phyloP scores from a whole-genome alignment of 2,113 vertebrate genomes.

The Connochaetes taurinus region DNA sequence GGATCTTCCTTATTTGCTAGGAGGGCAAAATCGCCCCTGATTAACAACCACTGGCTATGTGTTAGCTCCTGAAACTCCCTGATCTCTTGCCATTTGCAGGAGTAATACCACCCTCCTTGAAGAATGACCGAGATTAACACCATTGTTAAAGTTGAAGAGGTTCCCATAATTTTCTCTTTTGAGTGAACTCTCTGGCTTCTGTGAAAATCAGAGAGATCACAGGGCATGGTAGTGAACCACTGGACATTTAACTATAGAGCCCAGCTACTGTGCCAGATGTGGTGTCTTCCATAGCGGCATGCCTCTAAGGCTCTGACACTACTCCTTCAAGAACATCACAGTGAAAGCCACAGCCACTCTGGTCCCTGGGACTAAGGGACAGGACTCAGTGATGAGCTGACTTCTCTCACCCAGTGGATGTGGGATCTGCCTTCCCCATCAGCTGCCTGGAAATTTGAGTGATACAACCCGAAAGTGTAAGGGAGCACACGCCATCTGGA shows the following conservation, averaged over 20 bases:
- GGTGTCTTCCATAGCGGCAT: background rate
- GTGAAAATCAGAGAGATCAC: background rate
- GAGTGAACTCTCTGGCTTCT: background rate
- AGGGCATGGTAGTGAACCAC: background rate
- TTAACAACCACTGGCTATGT: background rate
- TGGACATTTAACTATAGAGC: background rate
- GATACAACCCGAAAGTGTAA: background rate
- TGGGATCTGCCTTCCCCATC: background rate
- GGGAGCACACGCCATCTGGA: background rate
- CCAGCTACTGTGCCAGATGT: background rate
- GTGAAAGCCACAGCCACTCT: background rate
- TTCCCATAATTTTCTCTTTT: background rate
- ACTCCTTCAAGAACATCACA: background rate
- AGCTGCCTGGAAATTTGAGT: background rate
- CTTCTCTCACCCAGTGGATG: background rate
- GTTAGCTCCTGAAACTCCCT: background rate
- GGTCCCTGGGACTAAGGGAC: background rate
- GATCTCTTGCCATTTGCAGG: background rate
- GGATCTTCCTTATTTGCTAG: background rate
- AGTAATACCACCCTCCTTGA: background rate
- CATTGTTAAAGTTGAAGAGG: background rate
- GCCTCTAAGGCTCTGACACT: background rate
- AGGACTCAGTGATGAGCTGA: background rate
- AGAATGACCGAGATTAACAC: background rate
- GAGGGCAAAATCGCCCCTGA: background rate